Percentiles rank a stretch among this genome's conserved stretches.
Evolutionary conservation across 2,888 invertebrate genomes (phyloP).

Genomic region (Agonopterix alstromeriana): DNA sequence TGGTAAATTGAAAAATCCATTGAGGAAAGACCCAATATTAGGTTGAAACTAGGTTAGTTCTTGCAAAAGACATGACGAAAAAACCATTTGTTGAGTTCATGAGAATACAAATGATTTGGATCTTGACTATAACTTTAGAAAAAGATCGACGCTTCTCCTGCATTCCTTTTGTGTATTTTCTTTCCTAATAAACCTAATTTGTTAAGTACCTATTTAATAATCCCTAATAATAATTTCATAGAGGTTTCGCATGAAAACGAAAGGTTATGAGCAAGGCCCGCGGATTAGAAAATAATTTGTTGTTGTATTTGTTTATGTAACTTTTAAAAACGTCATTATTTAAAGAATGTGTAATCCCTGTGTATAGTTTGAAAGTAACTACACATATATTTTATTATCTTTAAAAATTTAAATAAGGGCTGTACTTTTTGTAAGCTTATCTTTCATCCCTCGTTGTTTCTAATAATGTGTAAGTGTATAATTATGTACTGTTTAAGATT

Average conservation of each 20-base stretch:
- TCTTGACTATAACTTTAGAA: too few species aligned
- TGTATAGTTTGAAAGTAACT: neutral
- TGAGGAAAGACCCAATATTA: neutral
- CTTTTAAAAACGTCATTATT: neutral
- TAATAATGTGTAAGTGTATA: neutral
- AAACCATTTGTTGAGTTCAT: too few species aligned
- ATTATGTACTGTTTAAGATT: too few species aligned
- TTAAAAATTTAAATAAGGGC: conserved; percentile 37
- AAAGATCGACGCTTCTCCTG: too few species aligned
- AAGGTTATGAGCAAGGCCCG: conserved; percentile 27
- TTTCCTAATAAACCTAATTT: conserved; percentile 36
- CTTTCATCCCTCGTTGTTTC: conserved; percentile 61
- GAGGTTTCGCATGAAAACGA: conserved; percentile 73
- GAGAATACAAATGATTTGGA: too few species aligned
- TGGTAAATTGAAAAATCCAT: conserved; percentile 11
- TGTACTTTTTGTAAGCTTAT: conserved; percentile 57
- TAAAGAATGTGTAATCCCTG: neutral
- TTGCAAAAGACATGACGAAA: neutral
- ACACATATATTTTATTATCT: conserved; percentile 6
- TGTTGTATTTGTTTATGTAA: conserved; percentile 6
- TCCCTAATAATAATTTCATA: conserved; percentile 57
- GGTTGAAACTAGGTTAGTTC: neutral
- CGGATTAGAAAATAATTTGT: conserved; percentile 18
- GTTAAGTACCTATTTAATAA: conserved; percentile 44
- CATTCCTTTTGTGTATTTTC: conserved; percentile 24